Evolutionary conservation across 2,797 vertebrate genomes (phyloP).

Genomic region (Anguilla pacifica): DNA sequence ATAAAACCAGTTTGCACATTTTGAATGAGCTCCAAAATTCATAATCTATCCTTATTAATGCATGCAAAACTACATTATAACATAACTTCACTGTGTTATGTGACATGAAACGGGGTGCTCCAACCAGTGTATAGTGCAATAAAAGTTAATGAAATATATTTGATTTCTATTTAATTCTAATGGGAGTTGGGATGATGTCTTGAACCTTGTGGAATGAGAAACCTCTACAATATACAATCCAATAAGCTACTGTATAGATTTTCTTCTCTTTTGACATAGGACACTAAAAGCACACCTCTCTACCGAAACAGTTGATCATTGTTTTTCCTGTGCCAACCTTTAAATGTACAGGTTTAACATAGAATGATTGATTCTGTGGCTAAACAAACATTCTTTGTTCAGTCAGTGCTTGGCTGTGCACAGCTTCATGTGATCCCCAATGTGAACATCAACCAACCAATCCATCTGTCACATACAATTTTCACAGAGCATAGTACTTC

Average conservation of each 20-base stretch:
- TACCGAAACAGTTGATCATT: slow-evolving; percentile 29
- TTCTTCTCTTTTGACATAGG: slow-evolving; percentile 45
- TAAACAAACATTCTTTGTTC: neutral
- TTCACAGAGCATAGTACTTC: neutral
- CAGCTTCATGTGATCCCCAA: slow-evolving; percentile 15
- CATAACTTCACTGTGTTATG: neutral
- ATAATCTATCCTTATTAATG: neutral
- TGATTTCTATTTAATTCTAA: neutral
- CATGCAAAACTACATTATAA: neutral
- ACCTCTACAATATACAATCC: slow-evolving; percentile 22
- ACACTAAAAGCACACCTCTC: slow-evolving; percentile 27
- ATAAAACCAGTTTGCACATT: neutral
- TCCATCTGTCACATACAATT: neutral
- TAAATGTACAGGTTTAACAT: slow-evolving; percentile 18
- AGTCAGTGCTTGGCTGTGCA: slow-evolving; percentile 14
- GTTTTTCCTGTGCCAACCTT: slow-evolving; percentile 26
- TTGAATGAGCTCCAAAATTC: neutral
- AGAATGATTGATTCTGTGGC: slow-evolving; percentile 1
- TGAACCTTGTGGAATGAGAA: slow-evolving; percentile 27
- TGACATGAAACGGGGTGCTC: neutral
- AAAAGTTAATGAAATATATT: neutral
- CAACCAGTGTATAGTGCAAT: no score
- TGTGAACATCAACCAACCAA: neutral
- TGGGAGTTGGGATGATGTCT: slow-evolving; percentile 10
- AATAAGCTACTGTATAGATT: slow-evolving; percentile 27